Percentiles rank a stretch among this genome's conserved stretches.
phyloP scores from a whole-genome alignment of 2,888 invertebrate species.

The Biston stratarius region DNA sequence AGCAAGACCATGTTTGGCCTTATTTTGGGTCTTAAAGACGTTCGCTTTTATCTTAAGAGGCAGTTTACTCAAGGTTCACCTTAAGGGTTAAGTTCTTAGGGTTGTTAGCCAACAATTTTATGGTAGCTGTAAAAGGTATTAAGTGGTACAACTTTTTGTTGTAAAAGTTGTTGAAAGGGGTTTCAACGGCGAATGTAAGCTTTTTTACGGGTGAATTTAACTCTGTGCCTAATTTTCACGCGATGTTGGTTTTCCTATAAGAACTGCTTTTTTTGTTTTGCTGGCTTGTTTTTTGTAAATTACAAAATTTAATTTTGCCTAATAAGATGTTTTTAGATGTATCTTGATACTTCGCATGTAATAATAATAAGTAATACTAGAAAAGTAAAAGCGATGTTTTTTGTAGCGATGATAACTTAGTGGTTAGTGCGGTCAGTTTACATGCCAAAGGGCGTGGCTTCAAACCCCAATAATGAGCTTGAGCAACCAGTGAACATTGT shows the following conservation, averaged over 20 bases:
- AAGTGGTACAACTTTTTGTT: conserved; percentile 14
- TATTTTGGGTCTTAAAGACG: conserved; percentile 41
- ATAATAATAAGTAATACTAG: too few species aligned
- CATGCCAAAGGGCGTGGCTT: too few species aligned
- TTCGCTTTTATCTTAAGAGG: conserved; percentile 47
- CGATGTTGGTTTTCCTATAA: neutral
- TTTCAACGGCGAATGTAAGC: neutral
- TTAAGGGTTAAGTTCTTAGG: conserved; percentile 29
- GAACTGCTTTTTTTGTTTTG: neutral
- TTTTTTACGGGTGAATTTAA: neutral
- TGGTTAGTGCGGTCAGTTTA: too few species aligned
- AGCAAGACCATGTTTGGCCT: conserved; percentile 44
- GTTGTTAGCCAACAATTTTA: conserved; percentile 34
- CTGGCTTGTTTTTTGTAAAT: too few species aligned
- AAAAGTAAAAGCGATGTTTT: too few species aligned
- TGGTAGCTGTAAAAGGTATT: conserved; percentile 31
- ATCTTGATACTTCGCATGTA: too few species aligned
- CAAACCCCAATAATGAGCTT: too few species aligned
- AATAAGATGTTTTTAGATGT: too few species aligned
- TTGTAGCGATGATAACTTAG: too few species aligned
- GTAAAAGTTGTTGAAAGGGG: conserved; percentile 16
- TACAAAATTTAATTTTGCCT: neutral
- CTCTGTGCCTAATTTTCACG: neutral
- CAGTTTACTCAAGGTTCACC: conserved; percentile 40
- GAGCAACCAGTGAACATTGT: too few species aligned